These are phyloP conservation scores for Apotomis capreana DNA, from an alignment of 2,888 invertebrate species.

Conservation along the genomic window DNA sequence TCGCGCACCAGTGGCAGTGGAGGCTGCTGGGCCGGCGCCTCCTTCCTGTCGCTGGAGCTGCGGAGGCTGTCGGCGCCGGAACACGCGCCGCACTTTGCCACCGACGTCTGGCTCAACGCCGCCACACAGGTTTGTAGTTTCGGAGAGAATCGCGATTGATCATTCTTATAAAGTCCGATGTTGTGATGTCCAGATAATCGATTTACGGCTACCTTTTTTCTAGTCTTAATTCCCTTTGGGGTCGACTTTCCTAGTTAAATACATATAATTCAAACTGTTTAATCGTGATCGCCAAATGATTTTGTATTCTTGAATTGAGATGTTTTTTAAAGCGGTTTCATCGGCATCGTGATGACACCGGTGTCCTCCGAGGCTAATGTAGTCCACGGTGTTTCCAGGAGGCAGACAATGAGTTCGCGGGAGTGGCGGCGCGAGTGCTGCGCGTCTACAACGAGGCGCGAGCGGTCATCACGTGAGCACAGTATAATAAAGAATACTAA, in stretches of 20 bases:
- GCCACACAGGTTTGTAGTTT: constrained; percentile 60
- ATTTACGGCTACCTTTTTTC: no score
- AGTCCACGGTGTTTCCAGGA: constrained; percentile 52
- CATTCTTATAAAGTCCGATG: no score
- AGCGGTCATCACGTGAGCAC: constrained; percentile 63
- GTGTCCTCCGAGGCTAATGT: background rate
- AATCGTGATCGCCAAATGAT: no score
- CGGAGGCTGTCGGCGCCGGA: constrained; percentile 58
- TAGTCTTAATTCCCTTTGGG: no score
- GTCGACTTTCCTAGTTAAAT: no score
- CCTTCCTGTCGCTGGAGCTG: constrained; percentile 64
- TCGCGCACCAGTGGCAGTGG: constrained; percentile 54
- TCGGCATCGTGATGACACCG: no score
- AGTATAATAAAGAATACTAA: no score
- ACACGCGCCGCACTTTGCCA: constrained; percentile 50
- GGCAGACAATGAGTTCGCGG: constrained; percentile 65
- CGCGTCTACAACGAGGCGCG: constrained; percentile 67
- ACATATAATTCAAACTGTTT: no score
- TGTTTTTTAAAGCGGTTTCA: no score
- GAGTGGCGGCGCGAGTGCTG: constrained; percentile 63
- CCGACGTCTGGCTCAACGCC: constrained; percentile 68
- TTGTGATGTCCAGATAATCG: no score
- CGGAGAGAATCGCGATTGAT: background rate
- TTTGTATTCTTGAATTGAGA: no score
- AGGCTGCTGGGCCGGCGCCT: constrained; percentile 52